These are phyloP conservation scores for Lagorchestes hirsutus DNA, from an alignment of 2,797 vertebrate species.

Conservation along the genomic window DNA sequence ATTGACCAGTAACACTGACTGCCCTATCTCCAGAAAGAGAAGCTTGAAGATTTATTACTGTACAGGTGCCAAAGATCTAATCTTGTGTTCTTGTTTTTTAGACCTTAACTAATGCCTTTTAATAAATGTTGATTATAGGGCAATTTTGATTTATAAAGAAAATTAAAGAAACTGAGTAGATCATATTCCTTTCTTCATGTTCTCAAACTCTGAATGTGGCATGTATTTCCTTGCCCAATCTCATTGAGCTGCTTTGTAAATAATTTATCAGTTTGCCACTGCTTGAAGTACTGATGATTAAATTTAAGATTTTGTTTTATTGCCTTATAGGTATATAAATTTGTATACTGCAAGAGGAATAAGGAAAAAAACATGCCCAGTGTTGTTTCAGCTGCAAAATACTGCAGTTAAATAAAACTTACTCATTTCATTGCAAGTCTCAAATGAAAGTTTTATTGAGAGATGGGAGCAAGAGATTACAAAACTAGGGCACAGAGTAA, in stretches of 20 bases:
- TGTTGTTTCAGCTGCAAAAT: slow-evolving; percentile 76
- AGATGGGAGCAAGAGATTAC: slow-evolving; percentile 50
- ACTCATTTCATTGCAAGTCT: slow-evolving; percentile 64
- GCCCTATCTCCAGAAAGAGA: accelerated
- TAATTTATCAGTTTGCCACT: slow-evolving; percentile 84
- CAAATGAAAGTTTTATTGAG: slow-evolving; percentile 55
- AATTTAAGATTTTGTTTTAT: slow-evolving; percentile 85
- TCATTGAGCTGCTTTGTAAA: slow-evolving; percentile 80
- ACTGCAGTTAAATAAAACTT: slow-evolving; percentile 73
- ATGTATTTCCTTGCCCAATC: slow-evolving; percentile 68
- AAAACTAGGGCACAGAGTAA: slow-evolving; percentile 34
- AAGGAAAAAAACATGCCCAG: slow-evolving; percentile 50
- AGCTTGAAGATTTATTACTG: not conserved
- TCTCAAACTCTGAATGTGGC: slow-evolving; percentile 60
- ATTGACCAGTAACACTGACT: accelerated
- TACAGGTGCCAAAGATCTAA: not conserved
- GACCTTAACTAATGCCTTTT: not conserved
- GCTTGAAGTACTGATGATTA: slow-evolving; percentile 86
- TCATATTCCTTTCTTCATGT: slow-evolving; percentile 65
- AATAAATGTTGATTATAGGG: not conserved
- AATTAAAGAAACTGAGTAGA: slow-evolving; percentile 21
- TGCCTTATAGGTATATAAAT: slow-evolving; percentile 81
- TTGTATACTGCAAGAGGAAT: slow-evolving; percentile 75
- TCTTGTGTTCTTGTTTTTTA: not conserved
- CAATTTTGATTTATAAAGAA: slow-evolving; percentile 37